Evolutionary conservation across 37 sponge, comb jelly and placozoan species (phyloP).

Genomic region (Aplysina aerophoba): DNA sequence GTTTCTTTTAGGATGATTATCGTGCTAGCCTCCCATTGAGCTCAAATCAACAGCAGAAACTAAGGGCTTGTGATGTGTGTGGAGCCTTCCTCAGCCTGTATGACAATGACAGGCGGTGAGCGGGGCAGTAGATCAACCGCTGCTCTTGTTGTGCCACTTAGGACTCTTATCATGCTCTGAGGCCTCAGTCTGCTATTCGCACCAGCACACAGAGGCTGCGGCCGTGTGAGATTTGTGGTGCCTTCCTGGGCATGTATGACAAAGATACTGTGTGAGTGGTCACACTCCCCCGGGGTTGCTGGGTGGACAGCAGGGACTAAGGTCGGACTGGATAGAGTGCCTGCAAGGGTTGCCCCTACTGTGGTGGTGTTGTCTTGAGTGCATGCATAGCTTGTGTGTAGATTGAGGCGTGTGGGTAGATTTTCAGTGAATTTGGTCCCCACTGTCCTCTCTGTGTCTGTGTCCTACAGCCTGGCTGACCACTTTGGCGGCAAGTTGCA

Average conservation of each 20-base stretch:
- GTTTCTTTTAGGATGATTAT: constrained; percentile 84
- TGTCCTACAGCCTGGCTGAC: constrained; percentile 81
- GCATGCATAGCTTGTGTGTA: neutral
- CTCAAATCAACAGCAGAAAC: constrained; percentile 96
- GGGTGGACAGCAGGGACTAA: neutral
- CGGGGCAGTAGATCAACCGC: neutral
- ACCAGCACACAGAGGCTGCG: constrained; percentile 60
- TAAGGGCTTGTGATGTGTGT: constrained; percentile 99
- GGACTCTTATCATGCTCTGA: constrained; percentile 29
- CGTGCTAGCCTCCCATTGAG: constrained; percentile 75
- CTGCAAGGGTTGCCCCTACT: neutral
- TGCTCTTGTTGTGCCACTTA: neutral
- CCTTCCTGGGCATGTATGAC: constrained; percentile 74
- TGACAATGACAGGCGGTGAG: constrained; percentile 95
- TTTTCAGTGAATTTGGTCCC: neutral
- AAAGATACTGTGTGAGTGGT: constrained; percentile 63
- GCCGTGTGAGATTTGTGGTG: constrained; percentile 79
- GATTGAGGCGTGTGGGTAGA: neutral
- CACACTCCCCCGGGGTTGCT: neutral
- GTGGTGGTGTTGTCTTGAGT: neutral
- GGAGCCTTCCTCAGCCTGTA: constrained; percentile 99
- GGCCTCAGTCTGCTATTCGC: constrained; percentile 23
- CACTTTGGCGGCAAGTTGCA: constrained; percentile 99
- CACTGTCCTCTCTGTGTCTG: neutral
- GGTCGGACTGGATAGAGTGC: neutral